These are phyloP conservation scores for Epinotia brunnichana DNA, from an alignment of 2,888 invertebrate genomes.

Conservation along the genomic window DNA sequence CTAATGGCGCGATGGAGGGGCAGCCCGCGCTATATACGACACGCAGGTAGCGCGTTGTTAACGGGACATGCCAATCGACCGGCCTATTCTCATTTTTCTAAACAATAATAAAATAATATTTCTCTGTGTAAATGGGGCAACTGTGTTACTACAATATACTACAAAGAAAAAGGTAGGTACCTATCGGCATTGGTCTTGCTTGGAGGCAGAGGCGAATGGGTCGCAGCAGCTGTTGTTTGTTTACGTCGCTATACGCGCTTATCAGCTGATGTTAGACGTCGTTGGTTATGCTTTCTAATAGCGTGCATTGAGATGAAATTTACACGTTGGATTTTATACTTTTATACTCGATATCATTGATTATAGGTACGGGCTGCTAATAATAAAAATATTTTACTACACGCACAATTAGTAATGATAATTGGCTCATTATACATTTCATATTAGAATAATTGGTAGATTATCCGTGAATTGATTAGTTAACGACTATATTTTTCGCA, in stretches of 20 bases:
- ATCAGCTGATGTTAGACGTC: conserved; percentile 73
- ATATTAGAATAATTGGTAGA: background rate
- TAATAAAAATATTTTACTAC: conserved; percentile 6
- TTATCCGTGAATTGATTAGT: conserved; percentile 19
- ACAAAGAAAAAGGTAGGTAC: conserved; percentile 16
- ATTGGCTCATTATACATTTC: conserved; percentile 22
- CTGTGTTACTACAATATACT: background rate
- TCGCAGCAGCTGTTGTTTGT: conserved; percentile 42
- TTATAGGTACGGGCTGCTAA: background rate
- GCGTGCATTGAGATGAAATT: conserved; percentile 27
- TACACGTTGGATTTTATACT: conserved; percentile 17
- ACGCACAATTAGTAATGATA: conserved; percentile 12
- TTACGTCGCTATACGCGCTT: conserved; percentile 59
- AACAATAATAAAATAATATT: conserved; percentile 70
- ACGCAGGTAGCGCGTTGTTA: conserved; percentile 79
- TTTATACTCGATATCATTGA: background rate
- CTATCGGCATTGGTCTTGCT: background rate
- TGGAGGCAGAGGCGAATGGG: conserved; percentile 10
- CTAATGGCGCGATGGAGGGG: conserved; percentile 81
- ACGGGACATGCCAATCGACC: conserved; percentile 81
- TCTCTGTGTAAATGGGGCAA: conserved; percentile 53
- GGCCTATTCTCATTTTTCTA: conserved; percentile 81
- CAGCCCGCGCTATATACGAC: conserved; percentile 80
- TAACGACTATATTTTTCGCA: conserved; percentile 10
- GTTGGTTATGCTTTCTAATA: conserved; percentile 35